Conservation (phyloP, 2,113 vertebrate species). For the Trogon surrucura region DNA sequence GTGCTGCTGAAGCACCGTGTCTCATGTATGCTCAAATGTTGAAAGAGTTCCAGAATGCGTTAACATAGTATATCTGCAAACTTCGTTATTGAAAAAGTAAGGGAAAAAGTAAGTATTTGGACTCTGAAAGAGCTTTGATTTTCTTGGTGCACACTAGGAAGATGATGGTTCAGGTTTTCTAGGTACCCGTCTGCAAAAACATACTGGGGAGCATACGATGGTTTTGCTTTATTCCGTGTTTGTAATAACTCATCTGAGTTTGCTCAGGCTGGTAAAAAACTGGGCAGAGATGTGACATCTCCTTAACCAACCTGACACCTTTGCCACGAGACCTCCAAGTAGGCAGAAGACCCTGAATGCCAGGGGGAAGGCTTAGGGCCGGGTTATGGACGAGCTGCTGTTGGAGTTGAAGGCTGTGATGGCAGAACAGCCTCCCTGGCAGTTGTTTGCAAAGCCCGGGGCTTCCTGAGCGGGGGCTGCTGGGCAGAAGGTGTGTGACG, state of each 20-base stretch:
- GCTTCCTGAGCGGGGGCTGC: background rate
- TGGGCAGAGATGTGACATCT: background rate
- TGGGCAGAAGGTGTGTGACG: background rate
- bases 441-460: background rate
- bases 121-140: too few relatives aligned
- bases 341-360: rapidly evolving
- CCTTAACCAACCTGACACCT: background rate
- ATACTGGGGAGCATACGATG: background rate
- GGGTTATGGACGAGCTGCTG: background rate
- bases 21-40: rapidly evolving
- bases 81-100: background rate
- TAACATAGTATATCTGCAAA: background rate
- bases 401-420: background rate
- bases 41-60: rapidly evolving
- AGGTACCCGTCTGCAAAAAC: background rate
- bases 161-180: rapidly evolving
- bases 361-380: background rate
- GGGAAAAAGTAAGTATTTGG: background rate
- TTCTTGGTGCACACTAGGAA: rapidly evolving
- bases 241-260: background rate
- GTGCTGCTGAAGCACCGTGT: background rate
- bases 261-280: background rate
- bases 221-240: background rate
- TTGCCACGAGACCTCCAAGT: background rate
- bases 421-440: background rate